Conservation (phyloP, 2,797 vertebrate genomes). For the Pseudochromis fuscus region DNA sequence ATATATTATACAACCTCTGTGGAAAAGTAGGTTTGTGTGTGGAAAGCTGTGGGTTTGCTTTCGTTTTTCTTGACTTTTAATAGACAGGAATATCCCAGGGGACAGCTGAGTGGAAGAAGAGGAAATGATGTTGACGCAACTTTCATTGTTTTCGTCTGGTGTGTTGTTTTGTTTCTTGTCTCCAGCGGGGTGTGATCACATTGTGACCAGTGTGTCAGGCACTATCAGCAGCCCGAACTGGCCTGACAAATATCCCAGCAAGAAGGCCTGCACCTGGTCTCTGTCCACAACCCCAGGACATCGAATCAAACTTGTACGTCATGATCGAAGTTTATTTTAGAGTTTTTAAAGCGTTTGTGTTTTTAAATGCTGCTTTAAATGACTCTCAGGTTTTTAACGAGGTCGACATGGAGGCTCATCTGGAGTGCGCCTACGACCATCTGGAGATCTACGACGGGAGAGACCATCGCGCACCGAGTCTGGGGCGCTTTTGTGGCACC, state of each 20-base stretch:
- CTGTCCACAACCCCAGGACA: conserved; percentile 93
- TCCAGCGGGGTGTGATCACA: conserved; percentile 93
- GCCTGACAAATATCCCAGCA: conserved; percentile 96
- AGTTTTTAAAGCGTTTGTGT: not conserved
- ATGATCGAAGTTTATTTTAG: not conserved
- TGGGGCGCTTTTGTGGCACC: conserved; percentile 92
- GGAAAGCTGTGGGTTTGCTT: conserved; percentile 13
- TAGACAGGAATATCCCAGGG: not conserved
- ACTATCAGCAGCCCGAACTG: conserved; percentile 97
- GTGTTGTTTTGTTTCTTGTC: conserved; percentile 16
- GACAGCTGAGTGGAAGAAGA: not conserved
- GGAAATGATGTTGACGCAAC: conserved; percentile 31
- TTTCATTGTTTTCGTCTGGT: conserved; percentile 8
- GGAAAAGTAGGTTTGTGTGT: not conserved
- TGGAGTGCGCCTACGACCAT: conserved; percentile 95
- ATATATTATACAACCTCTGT: not conserved
- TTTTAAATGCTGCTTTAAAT: conserved; percentile 9
- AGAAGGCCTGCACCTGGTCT: conserved; percentile 95
- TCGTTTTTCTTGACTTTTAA: conserved; percentile 2
- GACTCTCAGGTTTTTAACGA: conserved; percentile 89
- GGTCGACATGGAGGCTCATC: conserved; percentile 94
- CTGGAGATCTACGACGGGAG: conserved; percentile 91
- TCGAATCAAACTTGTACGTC: conserved; percentile 91
- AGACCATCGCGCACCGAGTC: conserved; percentile 83
- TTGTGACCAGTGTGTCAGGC: conserved; percentile 87